Evolutionary conservation across 2,888 invertebrate species (phyloP), one percentile per base, ranked within the genome.

Genomic region (Euspilapteryx auroguttella): DNA sequence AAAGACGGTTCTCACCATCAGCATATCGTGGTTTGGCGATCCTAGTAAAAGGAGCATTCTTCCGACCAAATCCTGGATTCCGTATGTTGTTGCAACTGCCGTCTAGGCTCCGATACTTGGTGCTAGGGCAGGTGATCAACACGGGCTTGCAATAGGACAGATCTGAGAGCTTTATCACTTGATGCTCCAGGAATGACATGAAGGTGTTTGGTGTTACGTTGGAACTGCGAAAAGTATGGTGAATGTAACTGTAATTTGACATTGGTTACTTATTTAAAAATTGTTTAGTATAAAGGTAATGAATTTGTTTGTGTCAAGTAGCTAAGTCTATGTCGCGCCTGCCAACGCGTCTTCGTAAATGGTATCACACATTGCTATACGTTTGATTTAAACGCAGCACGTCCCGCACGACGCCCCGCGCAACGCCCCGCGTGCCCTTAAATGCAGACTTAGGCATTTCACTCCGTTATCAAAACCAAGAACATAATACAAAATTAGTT

Each of bases 61-160:
- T 54, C 8, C 78, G 50, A 9, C 91, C 91, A 85, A 86, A 86
- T 27, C 78, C 73, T 0, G 88, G 82, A 34, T 83, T 71, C 25
- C 78, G 57, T 32, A 80, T 55, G 47, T 91, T 92, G 55, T 92
- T 92, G 55, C 91, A 90, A 4, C 85, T 82, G 4, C 91, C 91
- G 49, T 91, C 89, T 23, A 85, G 71, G 7, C 79, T 81, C 27
- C 93, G 79, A 56, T 89, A 93, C 13, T 50, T 55, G 32, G 38
- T 42, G 28, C 44, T 45, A 24, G 37, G 36, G 35, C 63, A 69
- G 6, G 29, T 42, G 12, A 56, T 37, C 25, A 38, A 45, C 8
- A 51, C 38, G 0, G 65, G 62, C 41, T 51, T 46, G 42, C 68
- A 69, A 44, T 45, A 50, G 12, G 49, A 28, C 3, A 42, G 36